These are phyloP conservation scores for Parazoanthus darwini DNA, from an alignment of 92 coral and sea anemone species.

Conservation along the genomic window DNA sequence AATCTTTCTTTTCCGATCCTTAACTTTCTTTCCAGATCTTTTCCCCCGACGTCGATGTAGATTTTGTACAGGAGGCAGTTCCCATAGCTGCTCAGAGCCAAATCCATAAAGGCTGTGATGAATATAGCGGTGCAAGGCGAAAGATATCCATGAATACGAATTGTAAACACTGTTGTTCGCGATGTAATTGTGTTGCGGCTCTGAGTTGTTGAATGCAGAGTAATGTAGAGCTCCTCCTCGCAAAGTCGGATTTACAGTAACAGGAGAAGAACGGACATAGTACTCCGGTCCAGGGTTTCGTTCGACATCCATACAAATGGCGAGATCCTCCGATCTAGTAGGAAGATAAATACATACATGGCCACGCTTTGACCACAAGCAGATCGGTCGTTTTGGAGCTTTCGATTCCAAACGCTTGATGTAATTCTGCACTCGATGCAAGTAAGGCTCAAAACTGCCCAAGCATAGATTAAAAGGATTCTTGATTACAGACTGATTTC, in stretches of 20 bases:
- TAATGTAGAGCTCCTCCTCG: neutral
- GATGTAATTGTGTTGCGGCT: neutral
- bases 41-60: neutral
- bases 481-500: too few species aligned
- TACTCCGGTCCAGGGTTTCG: conserved; percentile 33
- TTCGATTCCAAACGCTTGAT: too few species aligned
- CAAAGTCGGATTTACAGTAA: neutral
- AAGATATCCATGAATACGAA: neutral
- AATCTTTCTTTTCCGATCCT: too few species aligned
- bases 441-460: too few species aligned
- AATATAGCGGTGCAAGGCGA: neutral
- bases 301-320: conserved; percentile 40
- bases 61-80: neutral
- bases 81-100: neutral
- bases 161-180: neutral
- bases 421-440: too few species aligned
- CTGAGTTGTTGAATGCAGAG: neutral
- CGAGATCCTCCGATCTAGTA: neutral
- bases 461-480: too few species aligned
- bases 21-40: too few species aligned
- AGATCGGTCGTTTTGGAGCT: too few species aligned
- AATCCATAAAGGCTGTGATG: neutral
- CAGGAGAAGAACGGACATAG: neutral
- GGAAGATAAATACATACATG: neutral
- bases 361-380: too few species aligned